Evolutionary conservation across 2,888 invertebrate species (phyloP).

Genomic region (Caenorhabditis drosophilae): DNA sequence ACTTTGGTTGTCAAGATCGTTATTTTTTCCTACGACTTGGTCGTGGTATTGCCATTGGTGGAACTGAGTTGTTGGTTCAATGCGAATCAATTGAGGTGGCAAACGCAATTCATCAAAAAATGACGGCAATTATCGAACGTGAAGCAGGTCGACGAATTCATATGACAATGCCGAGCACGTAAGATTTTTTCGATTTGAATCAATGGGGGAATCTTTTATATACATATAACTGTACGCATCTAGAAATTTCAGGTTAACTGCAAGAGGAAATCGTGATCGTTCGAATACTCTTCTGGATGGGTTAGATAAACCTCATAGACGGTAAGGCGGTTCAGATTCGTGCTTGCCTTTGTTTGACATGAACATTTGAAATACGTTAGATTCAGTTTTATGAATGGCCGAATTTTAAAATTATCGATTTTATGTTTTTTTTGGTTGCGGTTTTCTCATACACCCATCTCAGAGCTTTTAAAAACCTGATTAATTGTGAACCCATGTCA

Average conservation of each 20-base stretch:
- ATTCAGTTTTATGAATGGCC: too few species aligned
- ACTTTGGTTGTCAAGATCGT: conserved; percentile 51
- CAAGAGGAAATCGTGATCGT: conserved; percentile 1
- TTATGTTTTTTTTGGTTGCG: too few species aligned
- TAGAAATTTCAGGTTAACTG: too few species aligned
- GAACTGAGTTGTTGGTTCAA: conserved; percentile 43
- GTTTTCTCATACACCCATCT: too few species aligned
- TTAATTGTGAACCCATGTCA: too few species aligned
- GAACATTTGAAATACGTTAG: too few species aligned
- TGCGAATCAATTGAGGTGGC: conserved; percentile 15
- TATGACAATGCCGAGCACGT: conserved; percentile 4
- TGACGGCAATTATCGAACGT: neutral
- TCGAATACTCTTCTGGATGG: neutral
- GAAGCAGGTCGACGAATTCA: conserved; percentile 2
- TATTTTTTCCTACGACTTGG: conserved; percentile 60
- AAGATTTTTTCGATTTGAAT: too few species aligned
- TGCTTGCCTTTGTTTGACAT: too few species aligned
- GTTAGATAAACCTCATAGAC: neutral
- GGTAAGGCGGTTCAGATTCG: conserved; percentile 1
- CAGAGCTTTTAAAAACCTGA: too few species aligned
- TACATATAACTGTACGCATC: too few species aligned
- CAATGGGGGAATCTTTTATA: too few species aligned
- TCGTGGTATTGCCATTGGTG: conserved; percentile 45
- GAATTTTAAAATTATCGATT: too few species aligned
- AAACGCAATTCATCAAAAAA: conserved; percentile 11